Conservation (phyloP, 2,888 invertebrate genomes). For the Ectemnius cavifrons region DNA sequence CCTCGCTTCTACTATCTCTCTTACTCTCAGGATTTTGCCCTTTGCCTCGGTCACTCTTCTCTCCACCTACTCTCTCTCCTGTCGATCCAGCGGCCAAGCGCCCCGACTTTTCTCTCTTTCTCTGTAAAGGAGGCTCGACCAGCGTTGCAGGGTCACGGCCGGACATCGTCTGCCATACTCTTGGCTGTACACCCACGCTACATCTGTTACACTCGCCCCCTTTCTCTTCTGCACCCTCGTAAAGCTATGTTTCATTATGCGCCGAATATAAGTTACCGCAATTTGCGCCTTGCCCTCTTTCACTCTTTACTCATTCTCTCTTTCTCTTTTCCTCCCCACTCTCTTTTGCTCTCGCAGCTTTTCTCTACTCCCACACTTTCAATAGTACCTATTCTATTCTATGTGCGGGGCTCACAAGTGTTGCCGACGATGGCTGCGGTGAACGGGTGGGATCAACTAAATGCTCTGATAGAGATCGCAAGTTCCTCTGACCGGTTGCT, state of each 20-base stretch:
- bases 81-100: constrained; percentile 42
- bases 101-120: constrained; percentile 49
- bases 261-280: constrained; percentile 64
- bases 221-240: constrained; percentile 61
- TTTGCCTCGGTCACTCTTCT: constrained; percentile 20
- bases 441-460: not conserved
- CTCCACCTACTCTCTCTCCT: constrained; percentile 25
- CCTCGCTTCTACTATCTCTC: constrained; percentile 27
- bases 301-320: not conserved
- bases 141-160: constrained; percentile 76
- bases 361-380: constrained; percentile 1
- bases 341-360: not conserved
- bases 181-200: constrained; percentile 69
- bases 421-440: not conserved
- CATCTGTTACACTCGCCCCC: constrained; percentile 63
- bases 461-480: constrained; percentile 5
- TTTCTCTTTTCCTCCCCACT: not conserved
- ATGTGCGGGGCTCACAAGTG: no score
- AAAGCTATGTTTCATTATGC: constrained; percentile 65
- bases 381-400: constrained; percentile 1
- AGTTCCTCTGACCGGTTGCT: not conserved
- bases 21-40: constrained; percentile 35
- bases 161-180: constrained; percentile 76
- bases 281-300: constrained; percentile 49
- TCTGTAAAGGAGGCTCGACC: constrained; percentile 61